These are phyloP conservation scores for Thryonomys swinderianus DNA, from an alignment of 2,113 vertebrate species.

Conservation along the genomic window DNA sequence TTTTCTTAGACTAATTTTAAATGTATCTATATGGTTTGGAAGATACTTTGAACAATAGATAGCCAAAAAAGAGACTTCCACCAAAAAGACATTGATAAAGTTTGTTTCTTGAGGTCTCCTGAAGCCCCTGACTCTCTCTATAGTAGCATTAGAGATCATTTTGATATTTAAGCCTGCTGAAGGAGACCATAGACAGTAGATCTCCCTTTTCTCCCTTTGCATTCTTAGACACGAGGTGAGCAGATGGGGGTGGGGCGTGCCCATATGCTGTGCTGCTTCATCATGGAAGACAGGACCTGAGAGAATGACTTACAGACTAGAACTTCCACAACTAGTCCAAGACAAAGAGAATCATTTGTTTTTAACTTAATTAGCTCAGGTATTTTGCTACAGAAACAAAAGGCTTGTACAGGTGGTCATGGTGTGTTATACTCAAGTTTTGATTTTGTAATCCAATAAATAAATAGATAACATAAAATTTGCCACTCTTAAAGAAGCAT, in stretches of 20 bases:
- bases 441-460: neutral
- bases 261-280: neutral
- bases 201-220: neutral
- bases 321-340: neutral
- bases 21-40: neutral
- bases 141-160: rapidly evolving
- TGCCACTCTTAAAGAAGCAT: neutral
- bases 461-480: neutral
- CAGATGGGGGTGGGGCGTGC: neutral
- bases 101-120: neutral
- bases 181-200: rapidly evolving
- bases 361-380: neutral
- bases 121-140: too few relatives aligned
- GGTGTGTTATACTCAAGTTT: neutral
- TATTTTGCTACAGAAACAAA: neutral
- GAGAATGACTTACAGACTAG: neutral
- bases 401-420: neutral
- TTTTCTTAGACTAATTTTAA: neutral
- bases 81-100: neutral
- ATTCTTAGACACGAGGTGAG: neutral
- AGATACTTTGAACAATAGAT: neutral
- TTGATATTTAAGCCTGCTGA: rapidly evolving
- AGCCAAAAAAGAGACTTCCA: neutral
- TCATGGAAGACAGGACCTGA: too few relatives aligned
- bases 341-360: neutral